These are phyloP conservation scores for Idris sp. DNA, from an alignment of 1,140 invertebrate species.

Conservation along the genomic window DNA sequence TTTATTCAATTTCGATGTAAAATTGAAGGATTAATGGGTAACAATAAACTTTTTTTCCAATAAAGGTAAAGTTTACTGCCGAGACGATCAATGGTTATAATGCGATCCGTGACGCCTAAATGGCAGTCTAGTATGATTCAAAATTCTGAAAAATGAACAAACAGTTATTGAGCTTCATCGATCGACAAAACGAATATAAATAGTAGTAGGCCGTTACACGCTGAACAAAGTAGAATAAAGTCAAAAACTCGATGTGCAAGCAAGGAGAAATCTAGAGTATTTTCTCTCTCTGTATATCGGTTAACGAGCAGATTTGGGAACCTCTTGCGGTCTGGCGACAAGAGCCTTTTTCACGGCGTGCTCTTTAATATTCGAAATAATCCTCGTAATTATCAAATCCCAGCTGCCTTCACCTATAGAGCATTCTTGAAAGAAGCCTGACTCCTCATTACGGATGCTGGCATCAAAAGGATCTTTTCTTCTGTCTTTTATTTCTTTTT, in stretches of 20 bases:
- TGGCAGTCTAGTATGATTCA: slow-evolving; percentile 5
- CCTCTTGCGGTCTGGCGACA: slow-evolving; percentile 77
- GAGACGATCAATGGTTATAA: slow-evolving; percentile 17
- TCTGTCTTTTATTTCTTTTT: slow-evolving; percentile 54
- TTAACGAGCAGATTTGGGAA: slow-evolving; percentile 76
- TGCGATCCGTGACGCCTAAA: slow-evolving; percentile 14
- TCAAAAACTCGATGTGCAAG: slow-evolving; percentile 14
- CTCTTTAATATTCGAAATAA: slow-evolving; percentile 75
- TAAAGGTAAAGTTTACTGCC: slow-evolving; percentile 16
- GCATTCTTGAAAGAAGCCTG: slow-evolving; percentile 73
- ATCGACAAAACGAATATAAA: slow-evolving; percentile 37
- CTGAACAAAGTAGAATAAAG: slow-evolving; percentile 14
- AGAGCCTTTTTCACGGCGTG: slow-evolving; percentile 63
- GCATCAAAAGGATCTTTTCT: slow-evolving; percentile 71
- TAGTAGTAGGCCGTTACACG: slow-evolving; percentile 19
- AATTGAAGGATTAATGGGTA: slow-evolving; percentile 6
- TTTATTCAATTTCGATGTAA: background rate
- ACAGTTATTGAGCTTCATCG: slow-evolving; percentile 17
- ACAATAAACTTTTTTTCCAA: slow-evolving; percentile 22
- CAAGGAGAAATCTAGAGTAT: slow-evolving; percentile 32
- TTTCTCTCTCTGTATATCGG: slow-evolving; percentile 49
- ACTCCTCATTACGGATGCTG: slow-evolving; percentile 73
- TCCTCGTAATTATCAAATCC: slow-evolving; percentile 78
- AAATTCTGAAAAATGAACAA: slow-evolving; percentile 11
- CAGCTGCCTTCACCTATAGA: slow-evolving; percentile 64